Evolutionary conservation across 2,113 vertebrate species (phyloP).

Genomic region (Puffinus mauretanicus): DNA sequence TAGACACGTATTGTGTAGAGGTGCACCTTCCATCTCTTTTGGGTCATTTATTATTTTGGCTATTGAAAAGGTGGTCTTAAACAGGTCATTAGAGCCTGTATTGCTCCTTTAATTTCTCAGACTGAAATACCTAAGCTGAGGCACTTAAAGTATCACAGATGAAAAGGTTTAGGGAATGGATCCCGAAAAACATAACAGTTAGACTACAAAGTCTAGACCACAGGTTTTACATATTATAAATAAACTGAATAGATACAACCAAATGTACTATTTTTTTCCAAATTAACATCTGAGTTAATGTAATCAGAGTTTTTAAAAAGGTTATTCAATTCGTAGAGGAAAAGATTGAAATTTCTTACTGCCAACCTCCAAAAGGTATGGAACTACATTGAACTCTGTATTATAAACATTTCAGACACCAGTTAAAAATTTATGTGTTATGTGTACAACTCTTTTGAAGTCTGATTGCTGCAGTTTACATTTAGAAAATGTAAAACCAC

Average conservation of each 20-base stretch:
- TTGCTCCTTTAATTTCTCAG: neutral
- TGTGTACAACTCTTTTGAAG: neutral
- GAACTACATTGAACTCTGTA: neutral
- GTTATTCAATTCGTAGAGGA: neutral
- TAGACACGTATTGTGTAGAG: neutral
- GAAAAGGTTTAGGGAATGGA: neutral
- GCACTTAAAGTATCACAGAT: neutral
- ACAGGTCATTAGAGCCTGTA: neutral
- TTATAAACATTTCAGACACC: neutral
- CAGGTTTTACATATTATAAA: neutral
- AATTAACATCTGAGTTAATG: slow-evolving; percentile 16
- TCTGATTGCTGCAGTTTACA: neutral
- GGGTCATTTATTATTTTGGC: neutral
- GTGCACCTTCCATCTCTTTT: neutral
- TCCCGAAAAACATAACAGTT: neutral
- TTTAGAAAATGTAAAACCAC: neutral
- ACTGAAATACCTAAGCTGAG: neutral
- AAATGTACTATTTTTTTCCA: neutral
- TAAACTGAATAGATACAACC: neutral
- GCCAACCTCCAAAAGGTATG: neutral
- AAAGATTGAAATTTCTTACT: neutral
- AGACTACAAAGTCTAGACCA: neutral
- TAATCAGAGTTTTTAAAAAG: neutral
- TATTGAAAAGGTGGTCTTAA: neutral
- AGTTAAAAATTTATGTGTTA: neutral